These are phyloP conservation scores for sheep (Ovis aries) DNA, from an alignment of 2,113 vertebrate species.

Conservation along the genomic window ARS-UI_Ramb_v3.0 NC_056054.1:82217501-82218000, in stretches of 20 bases:
- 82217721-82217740: background rate
- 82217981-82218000: background rate
- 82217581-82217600: background rate
- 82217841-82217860: background rate
- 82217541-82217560: background rate
- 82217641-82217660: background rate
- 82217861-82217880: background rate
- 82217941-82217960: background rate
- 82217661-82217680: background rate
- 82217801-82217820: background rate
- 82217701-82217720: background rate
- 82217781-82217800: background rate
- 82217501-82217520: background rate
- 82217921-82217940: background rate
- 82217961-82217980: background rate
- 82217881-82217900: background rate
- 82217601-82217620: background rate
- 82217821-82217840: background rate
- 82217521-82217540: background rate
- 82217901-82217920: background rate
- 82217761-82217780: background rate
- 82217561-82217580: background rate
- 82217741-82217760: background rate
- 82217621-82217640: background rate
- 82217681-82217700: background rate